phyloP scores from a whole-genome alignment of 2,113 vertebrate genomes.

The Onychorhynchus coronatus region DNA sequence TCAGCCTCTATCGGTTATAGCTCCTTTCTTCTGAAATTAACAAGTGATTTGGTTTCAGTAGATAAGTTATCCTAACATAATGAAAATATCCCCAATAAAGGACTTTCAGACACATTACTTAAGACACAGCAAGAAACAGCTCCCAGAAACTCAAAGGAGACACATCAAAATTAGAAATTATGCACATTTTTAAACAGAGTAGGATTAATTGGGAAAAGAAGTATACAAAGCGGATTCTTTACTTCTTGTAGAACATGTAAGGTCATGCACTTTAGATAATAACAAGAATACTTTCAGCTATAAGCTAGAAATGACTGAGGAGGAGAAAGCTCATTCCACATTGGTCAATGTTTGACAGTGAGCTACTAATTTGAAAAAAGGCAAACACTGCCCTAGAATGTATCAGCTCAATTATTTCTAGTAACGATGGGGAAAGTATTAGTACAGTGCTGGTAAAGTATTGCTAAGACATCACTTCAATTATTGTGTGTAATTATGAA shows the following conservation, averaged over 20 bases:
- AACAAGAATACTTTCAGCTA: not conserved
- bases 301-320: not conserved
- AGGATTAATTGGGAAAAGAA: not conserved
- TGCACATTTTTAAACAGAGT: not conserved
- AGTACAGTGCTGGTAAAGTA: not conserved
- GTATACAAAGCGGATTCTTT: not conserved
- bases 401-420: constrained; percentile 24
- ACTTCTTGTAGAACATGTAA: not conserved
- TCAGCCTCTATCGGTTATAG: not conserved
- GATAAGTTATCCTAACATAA: not conserved
- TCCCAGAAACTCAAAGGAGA: not conserved
- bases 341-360: not conserved
- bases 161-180: not conserved
- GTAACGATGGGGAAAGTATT: not conserved
- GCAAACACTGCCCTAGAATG: not conserved
- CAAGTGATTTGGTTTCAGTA: not conserved
- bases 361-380: not conserved
- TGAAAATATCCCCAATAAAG: not conserved
- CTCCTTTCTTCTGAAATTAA: not conserved
- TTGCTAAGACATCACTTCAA: constrained; percentile 43
- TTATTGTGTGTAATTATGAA: constrained; percentile 40
- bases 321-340: not conserved
- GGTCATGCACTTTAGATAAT: not conserved
- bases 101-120: not conserved
- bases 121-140: not conserved